Percentiles rank a stretch among this genome's conserved stretches.
These are phyloP conservation scores for Marasmarcha lunaedactyla DNA, from an alignment of 2,888 invertebrate species.

Conservation along the genomic window DNA sequence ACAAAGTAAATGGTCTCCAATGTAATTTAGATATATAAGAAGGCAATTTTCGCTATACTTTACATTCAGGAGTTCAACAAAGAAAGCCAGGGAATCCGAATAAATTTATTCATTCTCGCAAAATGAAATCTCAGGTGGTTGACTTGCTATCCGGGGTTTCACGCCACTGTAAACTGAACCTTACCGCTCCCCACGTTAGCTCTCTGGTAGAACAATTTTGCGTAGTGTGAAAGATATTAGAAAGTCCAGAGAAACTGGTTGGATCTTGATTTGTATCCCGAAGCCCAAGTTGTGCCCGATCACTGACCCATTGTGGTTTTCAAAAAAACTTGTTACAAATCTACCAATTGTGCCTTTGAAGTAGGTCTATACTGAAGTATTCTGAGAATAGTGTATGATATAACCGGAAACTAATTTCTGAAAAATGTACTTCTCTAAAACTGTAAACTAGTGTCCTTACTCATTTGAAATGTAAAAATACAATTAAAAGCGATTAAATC, in stretches of 20 bases:
- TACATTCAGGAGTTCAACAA: slow-evolving; percentile 35
- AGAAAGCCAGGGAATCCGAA: slow-evolving; percentile 40
- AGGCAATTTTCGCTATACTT: slow-evolving; percentile 21
- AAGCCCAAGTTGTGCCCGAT: slow-evolving; percentile 30
- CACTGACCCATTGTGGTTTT: slow-evolving; percentile 41
- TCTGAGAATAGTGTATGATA: no score
- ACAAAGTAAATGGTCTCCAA: no score
- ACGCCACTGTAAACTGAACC: slow-evolving; percentile 28
- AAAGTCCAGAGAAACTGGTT: slow-evolving; percentile 29
- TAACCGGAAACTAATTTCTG: no score
- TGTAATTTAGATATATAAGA: background rate
- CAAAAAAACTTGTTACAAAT: slow-evolving; percentile 27
- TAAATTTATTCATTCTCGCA: slow-evolving; percentile 57
- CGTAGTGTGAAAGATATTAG: slow-evolving; percentile 22
- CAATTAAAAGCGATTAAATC: no score
- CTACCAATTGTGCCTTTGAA: background rate
- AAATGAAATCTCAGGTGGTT: slow-evolving; percentile 67
- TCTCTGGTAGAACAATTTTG: slow-evolving; percentile 16
- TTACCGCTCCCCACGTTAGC: slow-evolving; percentile 18
- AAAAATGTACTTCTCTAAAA: no score
- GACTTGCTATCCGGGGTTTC: slow-evolving; percentile 18
- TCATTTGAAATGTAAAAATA: no score
- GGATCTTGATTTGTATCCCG: slow-evolving; percentile 50
- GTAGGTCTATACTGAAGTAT: no score
- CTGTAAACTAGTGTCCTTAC: no score